Conservation (phyloP, 2,113 vertebrate species). For the Pelmatolapia mariae region DNA sequence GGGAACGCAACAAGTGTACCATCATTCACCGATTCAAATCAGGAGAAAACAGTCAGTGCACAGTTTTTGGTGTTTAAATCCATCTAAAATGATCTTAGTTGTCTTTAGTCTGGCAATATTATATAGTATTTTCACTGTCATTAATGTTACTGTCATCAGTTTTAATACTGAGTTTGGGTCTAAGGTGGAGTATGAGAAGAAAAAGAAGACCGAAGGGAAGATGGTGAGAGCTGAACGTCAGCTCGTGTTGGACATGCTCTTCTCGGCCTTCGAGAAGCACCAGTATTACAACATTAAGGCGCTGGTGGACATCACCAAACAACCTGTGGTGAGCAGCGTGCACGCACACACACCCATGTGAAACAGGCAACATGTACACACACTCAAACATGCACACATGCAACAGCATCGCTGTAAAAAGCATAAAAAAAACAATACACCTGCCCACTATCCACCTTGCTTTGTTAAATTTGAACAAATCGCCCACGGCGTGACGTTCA, state of each 20-base stretch:
- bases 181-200: conserved; percentile 89
- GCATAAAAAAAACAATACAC: conserved; percentile 16
- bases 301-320: conserved; percentile 94
- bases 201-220: conserved; percentile 92
- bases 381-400: background rate
- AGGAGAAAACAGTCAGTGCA: background rate
- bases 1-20: background rate
- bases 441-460: conserved; percentile 57
- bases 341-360: background rate
- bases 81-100: background rate
- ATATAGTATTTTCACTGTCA: background rate
- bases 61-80: background rate
- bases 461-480: conserved; percentile 51
- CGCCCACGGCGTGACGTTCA: conserved; percentile 49
- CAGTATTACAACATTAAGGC: conserved; percentile 97
- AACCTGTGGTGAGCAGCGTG: conserved; percentile 85
- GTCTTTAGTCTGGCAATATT: background rate
- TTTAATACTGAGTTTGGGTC: background rate
- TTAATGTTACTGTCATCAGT: background rate
- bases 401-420: background rate
- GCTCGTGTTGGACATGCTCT: conserved; percentile 92
- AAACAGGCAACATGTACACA: background rate
- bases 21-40: background rate
- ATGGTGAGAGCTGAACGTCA: conserved; percentile 86
- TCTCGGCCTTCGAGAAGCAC: conserved; percentile 95